Base-by-base conservation (phyloP, 2,113 vertebrate species). In the Dasyornis broadbenti region DNA sequence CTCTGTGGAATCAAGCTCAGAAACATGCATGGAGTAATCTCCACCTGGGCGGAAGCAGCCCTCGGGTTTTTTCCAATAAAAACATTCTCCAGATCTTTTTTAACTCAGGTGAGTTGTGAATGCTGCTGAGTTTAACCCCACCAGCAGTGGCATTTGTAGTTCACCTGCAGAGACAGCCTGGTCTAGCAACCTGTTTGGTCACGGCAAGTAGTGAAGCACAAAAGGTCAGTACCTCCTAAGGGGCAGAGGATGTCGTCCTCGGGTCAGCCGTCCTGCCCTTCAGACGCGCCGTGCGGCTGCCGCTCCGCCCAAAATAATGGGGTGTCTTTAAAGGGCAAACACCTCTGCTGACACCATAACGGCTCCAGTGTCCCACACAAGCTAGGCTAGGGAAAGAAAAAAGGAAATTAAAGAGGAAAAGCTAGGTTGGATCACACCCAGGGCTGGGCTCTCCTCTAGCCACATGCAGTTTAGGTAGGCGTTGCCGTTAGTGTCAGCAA, bases 311-410 rank as follows among this genome's bases (percentile, higher is more conserved):
- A 98, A 98, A 98, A 97, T 97, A 92, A 98, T 93, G 96, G 97
- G 97, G 97, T 97, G 97, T 97, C 97, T 98, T 98, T 98, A 98
- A 98, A 97, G 98, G 98, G 97, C 97, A 98, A 97, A 97, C 95
- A 98, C 96, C 97, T 97, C 98, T 98, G 98, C 97, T 98, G 98
- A 98, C 98, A 98, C 97, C 97, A 98, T 97, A 98, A 98, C 97
- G 92, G 98, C 97, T 98, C 98, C 98, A 97, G 97, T 98, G 97
- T 98, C 98, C 97, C 98, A 98, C 96, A 98, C 96, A 98, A 98
- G 97, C 98, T 98, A 98, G 96, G 97, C 98, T 98, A 98, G 96
- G 97, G 97, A 97, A 97, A 98, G 97, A 98, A 96, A 98, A 97
- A 96, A 97, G 97, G 97, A 98, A 97, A 98, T 98, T 98, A 98